Conservation (phyloP, 1,140 invertebrate species). For the Melitaea cinxia region DNA sequence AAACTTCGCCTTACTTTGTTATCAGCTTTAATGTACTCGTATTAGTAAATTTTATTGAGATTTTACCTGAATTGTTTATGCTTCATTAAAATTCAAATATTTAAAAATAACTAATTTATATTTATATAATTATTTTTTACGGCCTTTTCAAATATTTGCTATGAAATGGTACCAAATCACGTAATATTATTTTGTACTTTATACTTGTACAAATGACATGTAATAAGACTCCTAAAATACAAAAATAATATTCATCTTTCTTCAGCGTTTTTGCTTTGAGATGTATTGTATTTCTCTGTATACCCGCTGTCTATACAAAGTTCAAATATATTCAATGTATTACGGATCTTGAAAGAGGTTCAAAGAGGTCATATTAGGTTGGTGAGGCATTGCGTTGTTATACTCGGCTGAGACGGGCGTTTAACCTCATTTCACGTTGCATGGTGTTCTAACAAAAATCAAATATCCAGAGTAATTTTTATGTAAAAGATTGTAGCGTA, state of each 20-base stretch:
- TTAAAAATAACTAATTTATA: too few relatives aligned
- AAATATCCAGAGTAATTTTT: conserved; percentile 8
- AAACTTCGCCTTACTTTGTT: not conserved
- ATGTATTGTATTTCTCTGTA: not conserved
- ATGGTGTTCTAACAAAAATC: conserved; percentile 43
- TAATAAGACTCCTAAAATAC: not conserved
- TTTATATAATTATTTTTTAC: not conserved
- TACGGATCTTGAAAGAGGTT: conserved; percentile 32
- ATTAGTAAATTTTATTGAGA: not conserved
- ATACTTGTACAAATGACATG: not conserved
- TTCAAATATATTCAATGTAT: conserved; percentile 25
- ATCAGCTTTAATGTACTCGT: not conserved
- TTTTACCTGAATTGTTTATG: not conserved
- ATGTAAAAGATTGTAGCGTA: conserved; percentile 3
- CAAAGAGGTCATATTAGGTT: conserved; percentile 44
- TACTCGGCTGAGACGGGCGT: conserved; percentile 41
- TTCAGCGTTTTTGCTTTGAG: not conserved
- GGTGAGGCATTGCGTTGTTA: conserved; percentile 35
- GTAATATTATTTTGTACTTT: not conserved
- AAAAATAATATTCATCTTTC: not conserved
- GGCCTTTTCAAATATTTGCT: too few relatives aligned
- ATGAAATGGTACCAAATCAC: too few relatives aligned
- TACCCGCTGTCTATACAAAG: not conserved
- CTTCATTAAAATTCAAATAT: too few relatives aligned
- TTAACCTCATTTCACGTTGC: conserved; percentile 48